These are phyloP conservation scores for Operophtera brumata DNA, from an alignment of 2,888 invertebrate genomes.

Conservation along the genomic window DNA sequence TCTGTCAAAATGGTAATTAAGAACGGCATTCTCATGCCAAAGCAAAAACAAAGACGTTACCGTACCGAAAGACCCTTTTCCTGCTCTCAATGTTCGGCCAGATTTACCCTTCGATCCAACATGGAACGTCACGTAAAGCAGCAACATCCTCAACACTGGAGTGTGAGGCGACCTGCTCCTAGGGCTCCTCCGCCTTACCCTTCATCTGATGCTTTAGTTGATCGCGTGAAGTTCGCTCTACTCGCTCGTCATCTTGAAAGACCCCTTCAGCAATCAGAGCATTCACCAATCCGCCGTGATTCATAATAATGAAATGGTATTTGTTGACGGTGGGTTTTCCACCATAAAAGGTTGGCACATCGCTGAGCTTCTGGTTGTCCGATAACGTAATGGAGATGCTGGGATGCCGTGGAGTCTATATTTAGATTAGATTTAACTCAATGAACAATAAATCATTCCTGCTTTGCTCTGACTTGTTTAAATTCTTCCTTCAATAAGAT, in stretches of 20 bases:
- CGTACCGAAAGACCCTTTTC: slow-evolving; percentile 94
- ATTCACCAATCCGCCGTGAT: slow-evolving; percentile 65
- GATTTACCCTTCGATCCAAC: slow-evolving; percentile 95
- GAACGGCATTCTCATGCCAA: slow-evolving; percentile 94
- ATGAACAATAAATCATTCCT: slow-evolving; percentile 37
- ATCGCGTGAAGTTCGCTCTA: slow-evolving; percentile 86
- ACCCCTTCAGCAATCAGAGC: slow-evolving; percentile 70
- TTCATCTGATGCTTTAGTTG: slow-evolving; percentile 57
- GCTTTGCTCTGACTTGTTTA: neutral
- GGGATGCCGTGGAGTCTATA: too few species aligned
- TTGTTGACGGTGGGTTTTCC: too few species aligned
- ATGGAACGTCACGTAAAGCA: slow-evolving; percentile 97
- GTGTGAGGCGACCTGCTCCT: slow-evolving; percentile 84
- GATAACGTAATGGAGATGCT: too few species aligned
- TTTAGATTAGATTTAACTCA: neutral
- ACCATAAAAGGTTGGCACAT: too few species aligned
- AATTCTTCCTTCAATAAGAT: too few species aligned
- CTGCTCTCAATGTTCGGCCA: slow-evolving; percentile 93
- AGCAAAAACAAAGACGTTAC: slow-evolving; percentile 94
- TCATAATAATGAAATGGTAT: too few species aligned
- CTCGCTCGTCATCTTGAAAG: slow-evolving; percentile 88
- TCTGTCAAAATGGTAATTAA: slow-evolving; percentile 94
- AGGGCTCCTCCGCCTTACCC: slow-evolving; percentile 69
- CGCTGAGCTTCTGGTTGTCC: too few species aligned
- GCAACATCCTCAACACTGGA: slow-evolving; percentile 95